Evolutionary conservation across 1,140 invertebrate species (phyloP).

Genomic region (Danaus melanippus): DNA sequence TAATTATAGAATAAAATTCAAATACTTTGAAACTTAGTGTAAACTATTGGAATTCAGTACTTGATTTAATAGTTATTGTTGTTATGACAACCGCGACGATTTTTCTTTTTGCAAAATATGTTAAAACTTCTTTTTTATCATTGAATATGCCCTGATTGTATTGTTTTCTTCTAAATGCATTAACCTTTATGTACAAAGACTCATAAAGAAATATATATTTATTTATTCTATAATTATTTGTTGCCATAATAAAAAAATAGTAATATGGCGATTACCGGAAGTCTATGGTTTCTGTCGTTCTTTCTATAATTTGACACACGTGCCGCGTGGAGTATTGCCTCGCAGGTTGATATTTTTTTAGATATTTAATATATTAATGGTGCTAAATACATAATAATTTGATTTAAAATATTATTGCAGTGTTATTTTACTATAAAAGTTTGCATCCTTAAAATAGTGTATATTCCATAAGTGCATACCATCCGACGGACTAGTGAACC

Average conservation of each 20-base stretch:
- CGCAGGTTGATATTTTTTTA: conserved; percentile 62
- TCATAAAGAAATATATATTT: too few species aligned
- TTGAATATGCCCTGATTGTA: too few species aligned
- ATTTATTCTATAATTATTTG: conserved; percentile 7
- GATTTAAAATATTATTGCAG: conserved; percentile 25
- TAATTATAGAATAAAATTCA: too few species aligned
- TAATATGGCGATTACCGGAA: conserved; percentile 53
- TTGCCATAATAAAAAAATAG: conserved; percentile 42
- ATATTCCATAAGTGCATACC: conserved; percentile 6
- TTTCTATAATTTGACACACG: conserved; percentile 70
- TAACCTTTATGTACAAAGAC: too few species aligned
- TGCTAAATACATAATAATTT: conserved; percentile 25
- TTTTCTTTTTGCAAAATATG: conserved; percentile 1
- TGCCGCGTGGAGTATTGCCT: conserved; percentile 71
- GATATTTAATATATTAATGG: conserved; percentile 35
- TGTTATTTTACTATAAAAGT: conserved; percentile 21
- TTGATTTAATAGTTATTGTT: conserved; percentile 2
- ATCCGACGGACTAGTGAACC: conserved; percentile 6
- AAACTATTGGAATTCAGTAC: too few species aligned
- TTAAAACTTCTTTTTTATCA: too few species aligned
- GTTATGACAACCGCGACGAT: conserved; percentile 33
- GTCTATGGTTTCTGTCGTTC: conserved; percentile 56
- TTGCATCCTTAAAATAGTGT: conserved; percentile 17
- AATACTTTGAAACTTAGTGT: too few species aligned
- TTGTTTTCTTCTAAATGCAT: too few species aligned